These are phyloP conservation scores for Dicyrtoma fusca DNA, from an alignment of 2,888 invertebrate genomes.

Conservation along the genomic window DNA sequence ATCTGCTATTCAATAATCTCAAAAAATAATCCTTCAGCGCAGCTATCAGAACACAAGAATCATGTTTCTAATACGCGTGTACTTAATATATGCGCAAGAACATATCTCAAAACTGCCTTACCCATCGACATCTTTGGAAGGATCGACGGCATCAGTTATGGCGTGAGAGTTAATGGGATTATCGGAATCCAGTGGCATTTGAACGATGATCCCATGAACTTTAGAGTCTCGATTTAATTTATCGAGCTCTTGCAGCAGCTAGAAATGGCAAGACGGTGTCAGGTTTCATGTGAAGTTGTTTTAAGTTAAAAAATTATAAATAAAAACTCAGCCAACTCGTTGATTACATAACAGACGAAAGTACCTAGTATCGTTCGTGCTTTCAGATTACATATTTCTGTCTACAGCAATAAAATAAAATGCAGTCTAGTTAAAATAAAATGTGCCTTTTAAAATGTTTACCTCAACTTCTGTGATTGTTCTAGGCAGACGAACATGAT, in stretches of 20 bases:
- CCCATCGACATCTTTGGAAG: constrained; percentile 96
- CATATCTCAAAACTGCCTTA: constrained; percentile 62
- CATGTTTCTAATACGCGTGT: too few species aligned
- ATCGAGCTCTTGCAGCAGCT: constrained; percentile 72
- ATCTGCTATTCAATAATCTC: too few species aligned
- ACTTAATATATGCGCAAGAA: too few species aligned
- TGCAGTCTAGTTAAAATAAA: not conserved
- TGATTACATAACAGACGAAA: too few species aligned
- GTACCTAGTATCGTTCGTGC: too few species aligned
- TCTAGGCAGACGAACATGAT: constrained; percentile 77
- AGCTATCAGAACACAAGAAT: too few species aligned
- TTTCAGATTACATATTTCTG: too few species aligned
- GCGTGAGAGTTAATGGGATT: constrained; percentile 82
- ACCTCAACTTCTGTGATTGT: constrained; percentile 81
- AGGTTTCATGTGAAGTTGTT: constrained; percentile 1
- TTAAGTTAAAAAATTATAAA: not conserved
- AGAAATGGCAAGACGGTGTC: constrained; percentile 36
- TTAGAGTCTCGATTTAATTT: constrained; percentile 78
- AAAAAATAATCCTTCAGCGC: too few species aligned
- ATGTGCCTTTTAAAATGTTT: constrained; percentile 35
- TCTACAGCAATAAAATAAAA: not conserved
- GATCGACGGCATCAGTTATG: constrained; percentile 83
- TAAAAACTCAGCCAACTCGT: too few species aligned
- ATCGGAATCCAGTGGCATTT: constrained; percentile 88
- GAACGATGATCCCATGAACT: constrained; percentile 94